Evolutionary conservation across 2,797 vertebrate genomes (phyloP).

Genomic region (Simalia tracyae): DNA sequence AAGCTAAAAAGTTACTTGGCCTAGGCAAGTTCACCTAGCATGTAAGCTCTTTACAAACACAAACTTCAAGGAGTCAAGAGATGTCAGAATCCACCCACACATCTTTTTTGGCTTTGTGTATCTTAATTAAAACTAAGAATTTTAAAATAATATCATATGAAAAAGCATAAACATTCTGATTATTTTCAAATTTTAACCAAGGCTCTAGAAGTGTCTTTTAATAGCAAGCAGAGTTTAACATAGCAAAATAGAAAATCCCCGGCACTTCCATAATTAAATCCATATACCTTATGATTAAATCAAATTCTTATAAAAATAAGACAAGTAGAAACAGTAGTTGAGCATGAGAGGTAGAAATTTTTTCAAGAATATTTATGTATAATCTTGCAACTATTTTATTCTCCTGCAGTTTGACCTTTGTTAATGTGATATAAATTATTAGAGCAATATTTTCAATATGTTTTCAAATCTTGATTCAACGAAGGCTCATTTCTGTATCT

Average conservation of each 20-base stretch:
- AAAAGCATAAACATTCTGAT: neutral
- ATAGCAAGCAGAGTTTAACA: neutral
- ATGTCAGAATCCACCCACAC: neutral
- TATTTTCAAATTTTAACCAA: neutral
- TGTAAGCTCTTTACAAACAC: neutral
- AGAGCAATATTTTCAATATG: neutral
- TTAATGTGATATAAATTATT: neutral
- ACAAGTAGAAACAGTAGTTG: neutral
- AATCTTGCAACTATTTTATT: neutral
- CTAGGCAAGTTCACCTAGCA: neutral
- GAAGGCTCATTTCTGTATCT: neutral
- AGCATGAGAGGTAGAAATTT: neutral
- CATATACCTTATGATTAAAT: neutral
- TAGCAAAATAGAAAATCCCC: neutral
- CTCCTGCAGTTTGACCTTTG: neutral
- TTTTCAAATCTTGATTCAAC: neutral
- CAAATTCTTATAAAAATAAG: neutral
- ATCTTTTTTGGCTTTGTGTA: neutral
- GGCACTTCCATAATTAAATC: neutral
- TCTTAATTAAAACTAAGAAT: neutral
- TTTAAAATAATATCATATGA: neutral
- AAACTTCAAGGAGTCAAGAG: neutral
- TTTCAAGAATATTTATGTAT: neutral
- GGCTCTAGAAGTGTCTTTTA: neutral
- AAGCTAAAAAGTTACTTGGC: neutral